Base-by-base conservation (phyloP, 1,140 invertebrate genomes). In the Papilio machaon region DNA sequence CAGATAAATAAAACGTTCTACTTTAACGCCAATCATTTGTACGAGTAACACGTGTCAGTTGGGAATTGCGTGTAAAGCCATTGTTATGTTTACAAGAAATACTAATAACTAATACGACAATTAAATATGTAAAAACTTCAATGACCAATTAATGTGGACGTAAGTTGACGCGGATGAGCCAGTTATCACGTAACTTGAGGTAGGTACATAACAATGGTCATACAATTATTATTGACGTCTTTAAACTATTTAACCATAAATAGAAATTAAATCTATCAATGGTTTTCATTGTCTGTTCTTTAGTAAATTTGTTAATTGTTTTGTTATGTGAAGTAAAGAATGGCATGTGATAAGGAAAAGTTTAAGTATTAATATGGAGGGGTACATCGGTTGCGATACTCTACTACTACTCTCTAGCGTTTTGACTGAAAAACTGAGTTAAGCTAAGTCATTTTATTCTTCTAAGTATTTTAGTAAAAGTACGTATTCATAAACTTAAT, bases 71-170 rank as follows among this genome's bases (percentile, higher is more conserved):
- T 70, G 64, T 35, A 70, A 70, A 70, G 64, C 64, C 35, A 70
- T 70, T 70, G 30, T 70, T 70, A 70, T 35, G 64, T 70, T 70
- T 60, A 35, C 64, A 70, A 70, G 64, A 70, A 70, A 70, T 70
- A 30, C 30, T 70, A 70, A 70, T 35, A 38, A 35, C 30, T 70
- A 70, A 70, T 35, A 38, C 13, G 64, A 35, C 30, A 35, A 38
- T 70, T 70, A 70, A 30, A 30, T 64, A 64, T 6, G 13, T 30
- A 70, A 70, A 15, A 17, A 70, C 11, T 13, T 7, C 64, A 70
- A 10, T 64, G 60, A 64, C 2, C 60, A 64, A 64, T 64, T 64
- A 64, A 64, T 23, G 60, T 10, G 7, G 64, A 38, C 64, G 64
- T 70, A 38, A 15, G 30, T 35, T 35, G 30, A 15, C 30, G 64